These are phyloP conservation scores for Characodon lateralis DNA, from an alignment of 2,797 vertebrate species.

Conservation along the genomic window DNA sequence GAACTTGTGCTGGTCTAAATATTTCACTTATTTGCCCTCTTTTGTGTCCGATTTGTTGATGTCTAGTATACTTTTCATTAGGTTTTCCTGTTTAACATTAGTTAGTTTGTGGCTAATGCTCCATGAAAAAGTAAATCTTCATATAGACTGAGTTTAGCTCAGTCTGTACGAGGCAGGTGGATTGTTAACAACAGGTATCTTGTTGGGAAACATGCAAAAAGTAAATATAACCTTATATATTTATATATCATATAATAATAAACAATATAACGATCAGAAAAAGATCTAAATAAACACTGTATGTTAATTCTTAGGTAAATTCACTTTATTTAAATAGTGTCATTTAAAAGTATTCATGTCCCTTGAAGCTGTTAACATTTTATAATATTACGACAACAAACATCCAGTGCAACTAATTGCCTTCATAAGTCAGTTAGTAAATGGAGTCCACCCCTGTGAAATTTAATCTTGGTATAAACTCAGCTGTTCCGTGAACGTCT, in stretches of 20 bases:
- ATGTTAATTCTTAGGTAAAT: not conserved
- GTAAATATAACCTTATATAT: not conserved
- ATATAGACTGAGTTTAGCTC: not conserved
- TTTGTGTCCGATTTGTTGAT: slow-evolving; percentile 13
- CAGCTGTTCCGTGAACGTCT: not conserved
- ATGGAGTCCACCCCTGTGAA: not conserved
- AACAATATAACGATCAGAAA: not conserved
- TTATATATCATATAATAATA: not conserved
- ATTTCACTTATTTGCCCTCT: slow-evolving; percentile 14
- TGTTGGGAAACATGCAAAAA: no score
- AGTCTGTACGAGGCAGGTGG: no score
- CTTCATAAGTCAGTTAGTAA: not conserved
- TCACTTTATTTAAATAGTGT: not conserved
- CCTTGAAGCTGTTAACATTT: not conserved
- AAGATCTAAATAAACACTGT: not conserved
- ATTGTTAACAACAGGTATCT: no score
- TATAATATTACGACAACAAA: not conserved
- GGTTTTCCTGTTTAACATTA: not conserved
- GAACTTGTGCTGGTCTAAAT: slow-evolving; percentile 34
- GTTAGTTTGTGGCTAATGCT: not conserved
- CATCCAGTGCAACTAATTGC: not conserved
- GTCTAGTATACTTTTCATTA: not conserved
- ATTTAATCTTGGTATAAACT: not conserved
- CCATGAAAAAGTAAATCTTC: not conserved
- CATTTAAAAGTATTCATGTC: not conserved